Conservation (phyloP, 2,888 invertebrate species). For the Chalcosyrphus nemorum region DNA sequence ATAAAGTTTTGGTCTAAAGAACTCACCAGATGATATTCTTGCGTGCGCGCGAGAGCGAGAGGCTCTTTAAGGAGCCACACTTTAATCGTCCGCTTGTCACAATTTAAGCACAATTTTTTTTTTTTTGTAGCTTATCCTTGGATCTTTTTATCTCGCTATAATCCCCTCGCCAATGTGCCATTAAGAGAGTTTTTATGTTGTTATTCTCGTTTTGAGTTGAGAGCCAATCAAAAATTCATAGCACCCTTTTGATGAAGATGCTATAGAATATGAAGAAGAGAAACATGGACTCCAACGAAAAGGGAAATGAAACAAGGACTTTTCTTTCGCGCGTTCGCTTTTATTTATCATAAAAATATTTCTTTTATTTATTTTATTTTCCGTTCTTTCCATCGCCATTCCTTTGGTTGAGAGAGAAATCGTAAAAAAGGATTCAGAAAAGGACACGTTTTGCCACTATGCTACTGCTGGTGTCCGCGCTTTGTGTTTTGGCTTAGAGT, state of each 20-base stretch:
- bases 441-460: constrained; percentile 41
- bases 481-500: background rate
- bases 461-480: background rate
- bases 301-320: constrained; percentile 9
- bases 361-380: constrained; percentile 30
- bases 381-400: background rate
- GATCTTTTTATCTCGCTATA: constrained; percentile 10
- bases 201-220: constrained; percentile 33
- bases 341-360: constrained; percentile 63
- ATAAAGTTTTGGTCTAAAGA: constrained; percentile 41
- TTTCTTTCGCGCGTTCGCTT: constrained; percentile 27
- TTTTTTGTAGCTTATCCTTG: background rate
- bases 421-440: constrained; percentile 41
- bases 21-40: constrained; percentile 2
- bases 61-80: constrained; percentile 5
- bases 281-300: background rate
- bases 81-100: constrained; percentile 9
- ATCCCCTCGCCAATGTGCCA: constrained; percentile 20
- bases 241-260: constrained; percentile 43
- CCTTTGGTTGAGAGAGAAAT: constrained; percentile 12
- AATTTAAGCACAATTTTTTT: background rate
- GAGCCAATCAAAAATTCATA: constrained; percentile 64
- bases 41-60: background rate
- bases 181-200: constrained; percentile 42
- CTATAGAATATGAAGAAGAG: background rate